These are phyloP conservation scores for Dryocosmus kuriphilus DNA, from an alignment of 2,888 invertebrate genomes.

Conservation along the genomic window DNA sequence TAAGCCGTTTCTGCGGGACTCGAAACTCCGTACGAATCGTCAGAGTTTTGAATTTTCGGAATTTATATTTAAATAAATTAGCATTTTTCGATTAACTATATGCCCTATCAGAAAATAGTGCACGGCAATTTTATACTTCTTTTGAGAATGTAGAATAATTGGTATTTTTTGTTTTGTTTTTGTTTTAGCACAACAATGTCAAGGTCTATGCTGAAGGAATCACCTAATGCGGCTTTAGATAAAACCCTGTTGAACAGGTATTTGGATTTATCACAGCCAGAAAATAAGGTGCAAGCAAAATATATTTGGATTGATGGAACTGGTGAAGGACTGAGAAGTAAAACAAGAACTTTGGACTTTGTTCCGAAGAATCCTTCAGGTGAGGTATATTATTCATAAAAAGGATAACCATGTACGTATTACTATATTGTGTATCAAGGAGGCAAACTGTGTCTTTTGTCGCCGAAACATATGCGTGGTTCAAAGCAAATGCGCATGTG, in stretches of 20 bases:
- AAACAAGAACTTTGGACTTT: constrained; percentile 92
- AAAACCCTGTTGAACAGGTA: constrained; percentile 87
- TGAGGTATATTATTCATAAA: constrained; percentile 67
- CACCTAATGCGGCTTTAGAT: constrained; percentile 90
- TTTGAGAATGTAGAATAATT: background rate
- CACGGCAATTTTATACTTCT: too few relatives aligned
- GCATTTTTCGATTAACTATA: too few relatives aligned
- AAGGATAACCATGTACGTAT: background rate
- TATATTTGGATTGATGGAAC: constrained; percentile 98
- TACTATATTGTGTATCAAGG: too few relatives aligned
- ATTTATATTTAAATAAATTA: too few relatives aligned
- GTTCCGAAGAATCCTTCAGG: constrained; percentile 88
- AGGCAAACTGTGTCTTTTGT: too few relatives aligned
- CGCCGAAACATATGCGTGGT: too few relatives aligned
- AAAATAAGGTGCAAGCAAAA: constrained; percentile 88
- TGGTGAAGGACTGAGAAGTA: constrained; percentile 91
- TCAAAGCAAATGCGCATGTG: too few relatives aligned
- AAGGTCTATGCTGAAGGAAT: constrained; percentile 81
- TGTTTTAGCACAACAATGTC: constrained; percentile 70
- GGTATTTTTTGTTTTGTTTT: background rate
- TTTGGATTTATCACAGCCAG: constrained; percentile 87
- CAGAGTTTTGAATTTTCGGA: too few relatives aligned
- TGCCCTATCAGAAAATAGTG: too few relatives aligned
- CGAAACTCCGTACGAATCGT: too few relatives aligned
- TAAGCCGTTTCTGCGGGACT: too few relatives aligned